These are phyloP conservation scores for Xyliphius kryptos DNA, from an alignment of 2,113 vertebrate species.

Conservation along the genomic window DNA sequence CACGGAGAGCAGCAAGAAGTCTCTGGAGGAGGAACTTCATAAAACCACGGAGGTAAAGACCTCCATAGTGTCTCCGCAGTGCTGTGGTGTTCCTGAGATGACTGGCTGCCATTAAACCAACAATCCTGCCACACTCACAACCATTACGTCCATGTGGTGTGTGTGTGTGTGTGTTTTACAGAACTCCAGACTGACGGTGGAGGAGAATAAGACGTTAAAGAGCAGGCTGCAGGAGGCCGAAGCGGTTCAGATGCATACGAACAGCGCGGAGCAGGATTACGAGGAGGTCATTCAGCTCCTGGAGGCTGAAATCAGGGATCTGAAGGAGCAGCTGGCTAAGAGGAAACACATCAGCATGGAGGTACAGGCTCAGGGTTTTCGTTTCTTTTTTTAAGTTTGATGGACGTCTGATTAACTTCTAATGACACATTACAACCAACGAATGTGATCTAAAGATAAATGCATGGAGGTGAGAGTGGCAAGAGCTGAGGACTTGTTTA, in stretches of 20 bases:
- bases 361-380: conserved; percentile 35
- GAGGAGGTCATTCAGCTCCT: conserved; percentile 85
- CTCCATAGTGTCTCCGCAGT: background rate
- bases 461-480: no score
- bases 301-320: conserved; percentile 81
- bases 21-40: conserved; percentile 77
- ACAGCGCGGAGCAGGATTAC: conserved; percentile 80
- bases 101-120: no score
- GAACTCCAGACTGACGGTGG: conserved; percentile 71
- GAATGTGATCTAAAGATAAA: no score
- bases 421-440: no score
- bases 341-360: conserved; percentile 60
- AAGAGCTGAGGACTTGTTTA: no score
- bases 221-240: conserved; percentile 70
- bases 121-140: no score
- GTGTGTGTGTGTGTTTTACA: conserved; percentile 44
- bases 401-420: no score
- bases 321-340: conserved; percentile 71
- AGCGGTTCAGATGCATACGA: conserved; percentile 59
- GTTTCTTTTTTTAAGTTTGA: no score
- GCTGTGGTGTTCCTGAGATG: no score
- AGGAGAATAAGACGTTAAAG: conserved; percentile 72
- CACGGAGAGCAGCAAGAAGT: conserved; percentile 74
- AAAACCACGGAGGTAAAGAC: conserved; percentile 71
- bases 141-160: background rate